Percentiles rank a stretch among this genome's conserved stretches.
Conservation (phyloP, 2,797 vertebrate genomes). For the Fringilla coelebs region DNA sequence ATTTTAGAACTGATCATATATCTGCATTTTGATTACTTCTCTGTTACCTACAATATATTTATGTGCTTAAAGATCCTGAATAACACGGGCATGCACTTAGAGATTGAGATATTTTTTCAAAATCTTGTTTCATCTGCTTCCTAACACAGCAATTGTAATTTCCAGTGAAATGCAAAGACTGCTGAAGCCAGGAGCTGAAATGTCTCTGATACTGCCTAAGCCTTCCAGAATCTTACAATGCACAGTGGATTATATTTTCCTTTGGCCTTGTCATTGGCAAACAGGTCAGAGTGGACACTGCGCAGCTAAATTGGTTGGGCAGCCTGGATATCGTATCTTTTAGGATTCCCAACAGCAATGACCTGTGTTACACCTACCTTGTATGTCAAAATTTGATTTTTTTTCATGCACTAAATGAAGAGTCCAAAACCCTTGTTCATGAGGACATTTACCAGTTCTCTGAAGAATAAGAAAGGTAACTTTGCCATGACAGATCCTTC, state of each 20-base stretch:
- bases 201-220: background rate
- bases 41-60: background rate
- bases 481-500: background rate
- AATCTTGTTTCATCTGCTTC: background rate
- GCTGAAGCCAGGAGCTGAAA: background rate
- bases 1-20: background rate
- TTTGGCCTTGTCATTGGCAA: background rate
- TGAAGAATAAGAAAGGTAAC: background rate
- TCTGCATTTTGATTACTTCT: background rate
- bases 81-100: background rate
- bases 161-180: background rate
- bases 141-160: background rate
- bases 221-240: background rate
- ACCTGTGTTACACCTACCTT: background rate
- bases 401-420: background rate
- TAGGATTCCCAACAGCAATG: background rate
- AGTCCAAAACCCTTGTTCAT: background rate
- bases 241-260: background rate
- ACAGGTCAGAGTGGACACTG: background rate
- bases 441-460: background rate
- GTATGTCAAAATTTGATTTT: background rate
- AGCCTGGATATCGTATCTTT: background rate
- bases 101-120: background rate
- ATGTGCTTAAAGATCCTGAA: background rate
- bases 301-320: background rate